Conservation (phyloP, 2,888 invertebrate species). For the Slavum lentiscoides region DNA sequence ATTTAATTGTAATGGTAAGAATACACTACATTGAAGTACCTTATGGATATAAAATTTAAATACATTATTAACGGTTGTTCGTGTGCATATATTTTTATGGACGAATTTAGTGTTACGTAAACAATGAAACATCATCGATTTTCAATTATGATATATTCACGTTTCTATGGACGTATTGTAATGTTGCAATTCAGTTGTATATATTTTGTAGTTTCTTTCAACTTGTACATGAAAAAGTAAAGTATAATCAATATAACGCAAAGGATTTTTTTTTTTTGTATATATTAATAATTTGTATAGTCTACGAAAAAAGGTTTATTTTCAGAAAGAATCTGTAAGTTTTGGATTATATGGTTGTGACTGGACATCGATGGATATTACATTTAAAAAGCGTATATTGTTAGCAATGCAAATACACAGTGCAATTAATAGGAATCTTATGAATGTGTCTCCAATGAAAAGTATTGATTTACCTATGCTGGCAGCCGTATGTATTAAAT, state of each 20-base stretch:
- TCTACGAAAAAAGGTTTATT: background rate
- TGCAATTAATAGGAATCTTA: background rate
- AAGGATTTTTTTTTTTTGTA: too few species aligned
- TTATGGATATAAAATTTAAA: too few species aligned
- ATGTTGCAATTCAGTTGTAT: background rate
- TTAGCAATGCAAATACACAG: background rate
- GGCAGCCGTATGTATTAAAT: background rate
- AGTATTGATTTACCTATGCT: background rate
- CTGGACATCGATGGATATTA: background rate
- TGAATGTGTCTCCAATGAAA: background rate
- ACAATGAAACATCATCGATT: too few species aligned
- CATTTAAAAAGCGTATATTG: background rate
- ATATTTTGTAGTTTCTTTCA: conserved; percentile 12
- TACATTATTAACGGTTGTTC: too few species aligned
- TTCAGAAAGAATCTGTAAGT: background rate
- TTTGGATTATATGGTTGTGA: conserved; percentile 1
- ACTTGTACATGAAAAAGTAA: background rate
- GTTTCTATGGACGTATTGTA: too few species aligned
- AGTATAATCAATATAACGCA: too few species aligned
- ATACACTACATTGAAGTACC: background rate
- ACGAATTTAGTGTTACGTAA: too few species aligned
- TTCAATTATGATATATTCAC: too few species aligned
- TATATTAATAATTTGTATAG: background rate
- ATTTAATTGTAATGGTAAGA: conserved; percentile 12
- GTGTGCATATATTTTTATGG: too few species aligned